These are phyloP conservation scores for Tipula vernalis DNA, from an alignment of 2,888 invertebrate genomes.

Conservation along the genomic window DNA sequence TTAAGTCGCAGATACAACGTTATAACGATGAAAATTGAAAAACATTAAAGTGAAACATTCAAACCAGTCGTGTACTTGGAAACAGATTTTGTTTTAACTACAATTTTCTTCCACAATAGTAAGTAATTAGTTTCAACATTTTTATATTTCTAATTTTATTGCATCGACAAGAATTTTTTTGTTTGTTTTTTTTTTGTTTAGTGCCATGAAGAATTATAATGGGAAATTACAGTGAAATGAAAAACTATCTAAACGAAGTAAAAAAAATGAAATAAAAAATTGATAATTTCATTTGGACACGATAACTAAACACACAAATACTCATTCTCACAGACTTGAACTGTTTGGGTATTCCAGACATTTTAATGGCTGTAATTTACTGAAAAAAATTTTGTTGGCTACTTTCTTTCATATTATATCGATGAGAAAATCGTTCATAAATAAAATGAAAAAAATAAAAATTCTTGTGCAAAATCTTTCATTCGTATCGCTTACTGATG, in stretches of 20 bases:
- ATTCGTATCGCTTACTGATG: not conserved
- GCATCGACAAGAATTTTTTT: not conserved
- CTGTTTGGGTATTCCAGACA: not conserved
- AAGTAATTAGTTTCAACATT: not conserved
- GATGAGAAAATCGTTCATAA: not conserved
- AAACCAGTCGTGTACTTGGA: no score
- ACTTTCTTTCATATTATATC: not conserved
- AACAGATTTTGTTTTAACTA: not conserved
- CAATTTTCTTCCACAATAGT: not conserved
- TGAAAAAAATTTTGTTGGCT: not conserved
- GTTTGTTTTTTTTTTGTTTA: not conserved
- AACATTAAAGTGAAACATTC: not conserved
- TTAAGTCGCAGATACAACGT: not conserved
- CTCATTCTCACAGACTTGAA: not conserved
- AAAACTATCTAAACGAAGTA: not conserved
- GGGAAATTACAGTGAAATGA: not conserved
- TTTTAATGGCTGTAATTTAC: not conserved
- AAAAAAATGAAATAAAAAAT: not conserved
- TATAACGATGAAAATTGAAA: not conserved
- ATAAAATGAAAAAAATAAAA: not conserved
- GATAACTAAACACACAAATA: not conserved
- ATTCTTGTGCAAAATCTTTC: not conserved
- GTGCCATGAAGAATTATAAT: not conserved
- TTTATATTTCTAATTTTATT: not conserved
- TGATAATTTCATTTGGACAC: not conserved